A percentile compares a stretch with the other conserved stretches of the same genome.
Conservation (phyloP, 2,797 vertebrate species). For the Gobionotothen gibberifrons region DNA sequence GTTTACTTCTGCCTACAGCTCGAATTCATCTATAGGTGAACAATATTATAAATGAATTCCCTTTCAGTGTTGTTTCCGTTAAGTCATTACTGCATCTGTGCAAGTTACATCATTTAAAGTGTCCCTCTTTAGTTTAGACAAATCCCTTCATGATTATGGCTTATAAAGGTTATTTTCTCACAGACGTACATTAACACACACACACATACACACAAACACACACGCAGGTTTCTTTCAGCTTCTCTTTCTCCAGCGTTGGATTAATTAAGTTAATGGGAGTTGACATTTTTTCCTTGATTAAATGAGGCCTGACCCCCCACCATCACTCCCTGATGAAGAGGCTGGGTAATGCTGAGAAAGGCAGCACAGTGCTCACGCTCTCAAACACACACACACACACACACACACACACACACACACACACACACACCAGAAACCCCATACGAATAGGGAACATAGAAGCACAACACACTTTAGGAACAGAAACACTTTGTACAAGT, state of each 20-base stretch:
- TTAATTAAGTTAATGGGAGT: constrained; percentile 86
- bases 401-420: constrained; percentile 21
- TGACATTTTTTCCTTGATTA: constrained; percentile 82
- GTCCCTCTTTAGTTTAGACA: constrained; percentile 8
- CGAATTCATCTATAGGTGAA: neutral
- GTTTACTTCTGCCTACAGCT: neutral
- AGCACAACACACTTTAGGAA: constrained; percentile 7
- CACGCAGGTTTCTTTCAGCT: constrained; percentile 43
- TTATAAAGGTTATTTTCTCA: constrained; percentile 28
- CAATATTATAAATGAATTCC: constrained; percentile 6
- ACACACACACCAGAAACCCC: constrained; percentile 6
- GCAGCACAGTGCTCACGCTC: constrained; percentile 26
- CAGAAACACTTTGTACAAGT: neutral
- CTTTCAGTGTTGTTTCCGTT: constrained; percentile 9
- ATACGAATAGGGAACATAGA: constrained; percentile 1
- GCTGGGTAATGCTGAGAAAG: constrained; percentile 55
- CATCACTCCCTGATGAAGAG: constrained; percentile 67
- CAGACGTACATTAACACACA: constrained; percentile 23
- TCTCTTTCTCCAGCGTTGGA: constrained; percentile 59
- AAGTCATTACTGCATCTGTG: constrained; percentile 13
- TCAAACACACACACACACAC: constrained; percentile 13
- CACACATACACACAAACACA: constrained; percentile 14
- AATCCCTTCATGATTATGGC: constrained; percentile 22
- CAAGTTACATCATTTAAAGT: constrained; percentile 25
- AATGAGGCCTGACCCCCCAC: constrained; percentile 76